Percentiles rank a stretch among this genome's conserved stretches.
Conservation (phyloP, 2,888 invertebrate genomes). For the Aleiodes alternator region DNA sequence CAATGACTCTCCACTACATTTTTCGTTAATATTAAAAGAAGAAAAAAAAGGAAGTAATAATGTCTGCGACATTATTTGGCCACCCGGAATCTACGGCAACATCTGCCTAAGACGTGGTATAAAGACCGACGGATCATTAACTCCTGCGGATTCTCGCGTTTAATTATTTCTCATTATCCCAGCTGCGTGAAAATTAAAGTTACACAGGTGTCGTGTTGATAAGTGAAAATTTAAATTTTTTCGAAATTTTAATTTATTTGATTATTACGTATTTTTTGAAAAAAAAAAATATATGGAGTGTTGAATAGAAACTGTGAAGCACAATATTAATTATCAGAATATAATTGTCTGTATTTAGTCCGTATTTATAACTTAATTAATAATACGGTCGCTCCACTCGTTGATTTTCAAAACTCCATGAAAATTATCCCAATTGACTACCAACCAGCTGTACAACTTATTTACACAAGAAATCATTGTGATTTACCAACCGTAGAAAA, state of each 20-base stretch:
- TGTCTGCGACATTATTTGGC: constrained; percentile 47
- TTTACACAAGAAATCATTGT: constrained; percentile 28
- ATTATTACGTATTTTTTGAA: too few relatives aligned
- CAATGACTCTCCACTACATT: constrained; percentile 3
- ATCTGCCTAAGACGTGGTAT: constrained; percentile 48
- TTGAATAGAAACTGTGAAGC: too few relatives aligned
- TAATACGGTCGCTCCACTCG: constrained; percentile 29
- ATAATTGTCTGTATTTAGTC: constrained; percentile 20
- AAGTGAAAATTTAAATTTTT: constrained; percentile 27
- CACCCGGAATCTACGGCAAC: constrained; percentile 52
- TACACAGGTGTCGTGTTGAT: constrained; percentile 41
- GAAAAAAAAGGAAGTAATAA: constrained; percentile 34
- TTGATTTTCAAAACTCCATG: constrained; percentile 29
- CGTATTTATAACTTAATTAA: constrained; percentile 15
- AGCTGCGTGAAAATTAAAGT: constrained; percentile 27
- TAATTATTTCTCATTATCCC: constrained; percentile 49
- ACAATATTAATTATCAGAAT: not conserved
- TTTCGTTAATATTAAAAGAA: not conserved
- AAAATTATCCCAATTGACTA: constrained; percentile 20
- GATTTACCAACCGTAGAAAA: constrained; percentile 24
- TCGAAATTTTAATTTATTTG: not conserved
- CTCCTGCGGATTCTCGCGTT: constrained; percentile 45
- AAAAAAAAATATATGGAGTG: too few relatives aligned
- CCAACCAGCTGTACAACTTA: constrained; percentile 13
- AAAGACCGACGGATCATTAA: constrained; percentile 49